Percentiles rank a stretch among this genome's conserved stretches.
Evolutionary conservation across 2,113 vertebrate species (phyloP).

Genomic region (Bettongia penicillata): DNA sequence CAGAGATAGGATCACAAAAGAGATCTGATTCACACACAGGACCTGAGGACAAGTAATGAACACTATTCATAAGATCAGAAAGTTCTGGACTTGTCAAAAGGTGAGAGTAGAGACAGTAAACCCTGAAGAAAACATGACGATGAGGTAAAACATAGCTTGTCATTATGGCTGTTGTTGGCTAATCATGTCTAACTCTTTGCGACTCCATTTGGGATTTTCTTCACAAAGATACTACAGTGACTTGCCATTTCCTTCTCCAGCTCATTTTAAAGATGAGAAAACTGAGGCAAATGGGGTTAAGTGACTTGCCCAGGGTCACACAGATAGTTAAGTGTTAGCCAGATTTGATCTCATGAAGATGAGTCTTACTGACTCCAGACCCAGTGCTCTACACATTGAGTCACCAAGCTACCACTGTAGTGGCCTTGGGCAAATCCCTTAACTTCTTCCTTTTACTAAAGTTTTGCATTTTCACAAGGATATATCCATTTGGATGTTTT

Average conservation of each 20-base stretch:
- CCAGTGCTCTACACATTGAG: neutral
- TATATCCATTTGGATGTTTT: neutral
- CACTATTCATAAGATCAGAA: neutral
- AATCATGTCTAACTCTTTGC: neutral
- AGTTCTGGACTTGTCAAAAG: neutral
- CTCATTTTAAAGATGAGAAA: neutral
- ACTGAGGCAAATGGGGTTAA: neutral
- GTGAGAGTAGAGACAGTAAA: neutral
- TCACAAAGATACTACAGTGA: too few species aligned
- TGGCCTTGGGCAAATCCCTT: neutral
- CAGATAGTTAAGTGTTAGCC: neutral
- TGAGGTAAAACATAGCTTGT: neutral
- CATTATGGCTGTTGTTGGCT: neutral
- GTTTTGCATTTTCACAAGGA: neutral
- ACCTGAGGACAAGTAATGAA: neutral
- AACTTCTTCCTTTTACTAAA: neutral
- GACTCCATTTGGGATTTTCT: neutral
- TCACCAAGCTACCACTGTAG: neutral
- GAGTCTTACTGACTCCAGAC: neutral
- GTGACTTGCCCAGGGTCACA: neutral
- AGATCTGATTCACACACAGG: neutral
- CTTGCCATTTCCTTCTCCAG: neutral
- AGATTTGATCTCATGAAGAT: neutral
- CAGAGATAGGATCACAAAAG: neutral
- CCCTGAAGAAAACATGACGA: neutral